These are phyloP conservation scores for Morone saxatilis DNA, from an alignment of 2,113 vertebrate species.

Conservation along the genomic window DNA sequence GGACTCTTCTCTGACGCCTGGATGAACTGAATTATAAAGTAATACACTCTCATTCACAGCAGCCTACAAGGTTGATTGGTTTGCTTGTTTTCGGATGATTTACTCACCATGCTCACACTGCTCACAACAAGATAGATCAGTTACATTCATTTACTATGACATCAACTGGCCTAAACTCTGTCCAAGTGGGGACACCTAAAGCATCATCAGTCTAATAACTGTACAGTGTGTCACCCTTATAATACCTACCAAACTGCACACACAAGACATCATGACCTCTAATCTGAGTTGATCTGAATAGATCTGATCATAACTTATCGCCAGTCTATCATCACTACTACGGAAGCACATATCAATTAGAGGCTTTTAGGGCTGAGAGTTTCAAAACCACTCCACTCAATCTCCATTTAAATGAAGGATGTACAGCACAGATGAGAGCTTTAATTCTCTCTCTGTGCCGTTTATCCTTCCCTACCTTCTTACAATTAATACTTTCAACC, in stretches of 20 bases:
- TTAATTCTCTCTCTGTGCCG: neutral
- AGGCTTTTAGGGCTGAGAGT: conserved; percentile 3
- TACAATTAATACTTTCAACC: neutral
- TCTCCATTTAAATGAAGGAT: neutral
- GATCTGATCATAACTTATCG: neutral
- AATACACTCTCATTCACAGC: neutral
- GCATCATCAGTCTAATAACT: neutral
- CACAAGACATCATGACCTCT: neutral
- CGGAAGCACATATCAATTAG: neutral
- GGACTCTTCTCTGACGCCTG: neutral
- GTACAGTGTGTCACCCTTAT: neutral
- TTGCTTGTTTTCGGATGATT: neutral
- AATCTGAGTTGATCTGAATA: neutral
- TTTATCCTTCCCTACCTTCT: neutral
- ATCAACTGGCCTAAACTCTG: too few relatives aligned
- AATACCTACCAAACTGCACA: neutral
- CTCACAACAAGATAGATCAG: too few relatives aligned
- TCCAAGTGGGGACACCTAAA: neutral
- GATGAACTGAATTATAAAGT: neutral
- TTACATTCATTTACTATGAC: too few relatives aligned
- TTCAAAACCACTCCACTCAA: neutral
- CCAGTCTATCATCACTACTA: neutral
- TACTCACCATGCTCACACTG: too few relatives aligned
- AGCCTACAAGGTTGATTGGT: too few relatives aligned
- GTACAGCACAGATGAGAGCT: neutral